Base-by-base conservation (phyloP, 2,113 vertebrate species). In the Chionomys nivalis region DNA sequence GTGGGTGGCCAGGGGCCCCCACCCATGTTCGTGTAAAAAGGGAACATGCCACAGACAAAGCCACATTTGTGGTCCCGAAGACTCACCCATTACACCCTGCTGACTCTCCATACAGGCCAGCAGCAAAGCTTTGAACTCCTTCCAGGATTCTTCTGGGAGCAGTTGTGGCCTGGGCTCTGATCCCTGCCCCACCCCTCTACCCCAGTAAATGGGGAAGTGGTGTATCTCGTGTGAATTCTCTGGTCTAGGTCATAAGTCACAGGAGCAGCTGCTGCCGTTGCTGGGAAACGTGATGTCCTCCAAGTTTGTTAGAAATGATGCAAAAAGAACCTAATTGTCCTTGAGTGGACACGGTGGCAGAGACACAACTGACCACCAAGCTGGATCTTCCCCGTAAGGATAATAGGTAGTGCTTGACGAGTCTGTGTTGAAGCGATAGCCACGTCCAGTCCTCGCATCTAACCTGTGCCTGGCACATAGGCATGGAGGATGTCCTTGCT, bases 151-250 rank as follows among this genome's bases (percentile, higher is more conserved):
- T 75, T 10, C 3, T 24, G 42, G 39, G 21, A 91, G 91, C 55
- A 61, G 17, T 90, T 87, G 23, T 83, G 81, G 24, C 66, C 95
- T 77, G 52, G 52, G n/a, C 82, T 79, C 36, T 19, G 7, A 55
- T 49, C n/a, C 16, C 13, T 0, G 23, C 44, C 65, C 36, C 21
- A 8, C 17, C 68, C 33, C 44, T 55, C 52, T 33, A 16, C 61
- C 89, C 63, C 81, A 96, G 89, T 42, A 93, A 39, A 83, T 72
- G 68, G 55, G 70, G 89, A 93, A 82, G 76, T 1, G 4, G 39
- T 8, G 0, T n/a, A 52, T 95, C 55, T n/a, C 63, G 89, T 93
- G 92, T 85, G 39, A 61, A 87, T 96, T 52, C 66, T 86, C 3
- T 4, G 12, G 33, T 82, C 79, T 0, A 72, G 55, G 79, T 96